Conservation (phyloP, 1,140 invertebrate genomes). For the Ceratina australensis region DNA sequence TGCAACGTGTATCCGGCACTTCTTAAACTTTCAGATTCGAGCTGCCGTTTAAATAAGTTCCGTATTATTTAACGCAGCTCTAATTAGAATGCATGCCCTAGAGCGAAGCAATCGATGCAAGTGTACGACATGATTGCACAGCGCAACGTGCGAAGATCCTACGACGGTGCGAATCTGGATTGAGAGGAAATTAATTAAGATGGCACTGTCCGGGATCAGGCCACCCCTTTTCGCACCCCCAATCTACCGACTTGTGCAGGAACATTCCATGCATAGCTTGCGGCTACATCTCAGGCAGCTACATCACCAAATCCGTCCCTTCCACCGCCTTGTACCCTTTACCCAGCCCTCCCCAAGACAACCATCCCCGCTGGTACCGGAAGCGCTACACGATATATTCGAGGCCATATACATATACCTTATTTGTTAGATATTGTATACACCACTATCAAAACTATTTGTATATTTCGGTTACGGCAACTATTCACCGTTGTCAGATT, state of each 20-base stretch:
- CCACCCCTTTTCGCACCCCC: constrained; percentile 59
- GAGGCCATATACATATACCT: not conserved
- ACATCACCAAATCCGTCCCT: constrained; percentile 63
- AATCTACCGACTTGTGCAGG: constrained; percentile 41
- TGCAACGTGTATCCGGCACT: too few relatives aligned
- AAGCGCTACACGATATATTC: constrained; percentile 56
- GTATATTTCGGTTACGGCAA: constrained; percentile 66
- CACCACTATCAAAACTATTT: constrained; percentile 43
- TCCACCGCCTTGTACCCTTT: constrained; percentile 55
- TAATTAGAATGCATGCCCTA: constrained; percentile 5
- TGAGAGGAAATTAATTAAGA: constrained; percentile 65
- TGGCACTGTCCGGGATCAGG: constrained; percentile 55
- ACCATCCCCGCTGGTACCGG: constrained; percentile 53
- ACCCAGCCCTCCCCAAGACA: constrained; percentile 32
- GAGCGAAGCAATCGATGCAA: not conserved
- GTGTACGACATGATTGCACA: constrained; percentile 17
- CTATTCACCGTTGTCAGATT: constrained; percentile 6
- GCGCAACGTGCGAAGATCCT: constrained; percentile 34
- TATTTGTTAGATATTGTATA: not conserved
- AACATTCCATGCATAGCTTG: constrained; percentile 66
- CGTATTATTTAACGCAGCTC: not conserved
- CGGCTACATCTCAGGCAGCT: constrained; percentile 59
- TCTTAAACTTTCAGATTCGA: not conserved
- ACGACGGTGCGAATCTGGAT: constrained; percentile 40
- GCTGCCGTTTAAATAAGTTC: not conserved